Percentiles rank a stretch among this genome's conserved stretches.
Conservation (phyloP, 1,140 invertebrate species). For the Anoplolepis gracilipes region DNA sequence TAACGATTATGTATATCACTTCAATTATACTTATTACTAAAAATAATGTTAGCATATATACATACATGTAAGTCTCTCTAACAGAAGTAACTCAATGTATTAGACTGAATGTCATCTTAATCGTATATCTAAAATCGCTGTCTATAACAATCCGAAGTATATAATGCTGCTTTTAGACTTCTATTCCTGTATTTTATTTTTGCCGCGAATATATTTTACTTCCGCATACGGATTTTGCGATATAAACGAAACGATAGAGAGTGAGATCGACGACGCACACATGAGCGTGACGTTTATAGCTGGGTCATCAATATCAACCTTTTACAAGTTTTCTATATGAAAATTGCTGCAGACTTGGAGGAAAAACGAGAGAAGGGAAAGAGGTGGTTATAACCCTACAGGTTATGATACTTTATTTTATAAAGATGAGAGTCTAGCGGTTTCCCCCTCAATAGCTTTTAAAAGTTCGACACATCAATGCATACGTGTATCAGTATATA, state of each 20-base stretch:
- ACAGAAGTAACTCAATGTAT: not conserved
- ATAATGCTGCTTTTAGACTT: not conserved
- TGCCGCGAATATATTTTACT: constrained; percentile 31
- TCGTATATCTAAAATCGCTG: not conserved
- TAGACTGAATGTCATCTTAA: not conserved
- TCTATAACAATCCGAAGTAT: not conserved
- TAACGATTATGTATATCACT: not conserved
- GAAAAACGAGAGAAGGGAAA: not conserved
- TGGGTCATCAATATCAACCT: constrained; percentile 41
- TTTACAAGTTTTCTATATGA: constrained; percentile 39
- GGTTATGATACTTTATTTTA: constrained; percentile 21
- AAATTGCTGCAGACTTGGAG: not conserved
- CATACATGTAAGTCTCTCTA: not conserved
- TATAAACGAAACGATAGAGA: constrained; percentile 22
- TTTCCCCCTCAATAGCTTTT: not conserved
- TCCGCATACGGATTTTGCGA: constrained; percentile 38
- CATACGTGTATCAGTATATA: not conserved
- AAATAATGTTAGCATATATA: not conserved
- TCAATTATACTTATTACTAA: not conserved
- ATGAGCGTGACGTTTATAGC: constrained; percentile 43
- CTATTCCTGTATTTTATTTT: constrained; percentile 13
- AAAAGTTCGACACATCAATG: not conserved
- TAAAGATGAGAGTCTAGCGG: not conserved
- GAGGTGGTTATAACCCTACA: not conserved
- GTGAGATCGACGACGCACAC: constrained; percentile 26